These are phyloP conservation scores for Gerris lacustris DNA, from an alignment of 2,888 invertebrate species.

Conservation along the genomic window DNA sequence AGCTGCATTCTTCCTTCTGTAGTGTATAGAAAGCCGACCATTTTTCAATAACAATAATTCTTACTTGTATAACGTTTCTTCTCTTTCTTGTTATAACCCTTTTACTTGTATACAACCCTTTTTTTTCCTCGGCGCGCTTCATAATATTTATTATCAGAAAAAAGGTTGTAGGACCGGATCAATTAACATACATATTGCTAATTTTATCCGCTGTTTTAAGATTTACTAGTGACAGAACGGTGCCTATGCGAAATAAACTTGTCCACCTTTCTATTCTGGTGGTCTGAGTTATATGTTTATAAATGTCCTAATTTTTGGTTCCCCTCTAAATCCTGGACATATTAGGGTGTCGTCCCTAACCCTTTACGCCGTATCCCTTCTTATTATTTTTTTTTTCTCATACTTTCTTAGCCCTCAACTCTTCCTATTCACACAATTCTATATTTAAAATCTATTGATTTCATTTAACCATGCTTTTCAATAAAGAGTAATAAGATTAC, in stretches of 20 bases:
- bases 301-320: not conserved
- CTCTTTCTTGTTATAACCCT: not conserved
- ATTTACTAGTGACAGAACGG: not conserved
- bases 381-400: not conserved
- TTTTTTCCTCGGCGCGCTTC: not conserved
- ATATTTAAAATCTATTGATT: too few relatives aligned
- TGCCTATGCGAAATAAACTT: not conserved
- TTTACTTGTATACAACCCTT: not conserved
- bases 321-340: not conserved
- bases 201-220: not conserved
- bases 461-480: too few relatives aligned
- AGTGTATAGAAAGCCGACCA: not conserved
- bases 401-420: too few relatives aligned
- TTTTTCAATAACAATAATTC: not conserved
- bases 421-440: too few relatives aligned
- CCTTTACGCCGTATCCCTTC: not conserved
- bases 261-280: not conserved
- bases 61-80: too few relatives aligned
- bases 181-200: conserved; percentile 5
- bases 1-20: not conserved
- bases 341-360: not conserved
- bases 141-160: not conserved
- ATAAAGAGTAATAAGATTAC: too few relatives aligned
- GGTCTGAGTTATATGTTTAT: not conserved
- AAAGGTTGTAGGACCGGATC: not conserved